phyloP scores from a whole-genome alignment of 1,140 invertebrate genomes.

The Polypedilum pembai region DNA sequence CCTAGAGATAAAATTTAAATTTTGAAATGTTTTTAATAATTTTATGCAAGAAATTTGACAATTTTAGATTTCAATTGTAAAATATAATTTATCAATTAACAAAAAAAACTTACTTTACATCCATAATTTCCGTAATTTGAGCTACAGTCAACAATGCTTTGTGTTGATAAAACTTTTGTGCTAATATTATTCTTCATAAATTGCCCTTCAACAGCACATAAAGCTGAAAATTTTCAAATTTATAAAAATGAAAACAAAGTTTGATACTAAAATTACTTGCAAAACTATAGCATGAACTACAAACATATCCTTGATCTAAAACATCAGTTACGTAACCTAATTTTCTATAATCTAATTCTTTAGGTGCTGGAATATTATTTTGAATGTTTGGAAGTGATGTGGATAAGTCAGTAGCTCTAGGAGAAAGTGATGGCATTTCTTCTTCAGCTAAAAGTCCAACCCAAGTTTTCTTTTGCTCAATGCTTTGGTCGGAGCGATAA shows the following conservation, averaged over 20 bases:
- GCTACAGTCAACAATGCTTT: conserved; percentile 88
- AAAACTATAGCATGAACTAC: conserved; percentile 89
- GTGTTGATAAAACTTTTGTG: conserved; percentile 84
- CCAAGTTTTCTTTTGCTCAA: neutral
- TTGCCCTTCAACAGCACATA: conserved; percentile 87
- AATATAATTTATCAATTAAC: neutral
- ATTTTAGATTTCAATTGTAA: neutral
- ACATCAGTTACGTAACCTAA: conserved; percentile 43
- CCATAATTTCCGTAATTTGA: neutral
- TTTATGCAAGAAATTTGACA: neutral
- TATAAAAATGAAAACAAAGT: no score
- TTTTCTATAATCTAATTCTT: neutral
- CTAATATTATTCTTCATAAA: conserved; percentile 72
- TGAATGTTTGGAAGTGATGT: no score
- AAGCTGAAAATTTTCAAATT: conserved; percentile 36
- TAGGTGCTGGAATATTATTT: neutral
- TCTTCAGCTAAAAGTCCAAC: neutral
- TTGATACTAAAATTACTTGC: conserved; percentile 41
- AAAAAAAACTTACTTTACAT: neutral
- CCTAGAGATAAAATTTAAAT: neutral
- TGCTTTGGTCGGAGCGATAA: neutral
- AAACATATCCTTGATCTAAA: conserved; percentile 76
- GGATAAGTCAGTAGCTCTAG: neutral
- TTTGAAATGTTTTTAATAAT: neutral
- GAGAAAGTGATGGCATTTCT: neutral